phyloP scores from a whole-genome alignment of 2,113 vertebrate species.

The Chlamydotis undulata region DNA sequence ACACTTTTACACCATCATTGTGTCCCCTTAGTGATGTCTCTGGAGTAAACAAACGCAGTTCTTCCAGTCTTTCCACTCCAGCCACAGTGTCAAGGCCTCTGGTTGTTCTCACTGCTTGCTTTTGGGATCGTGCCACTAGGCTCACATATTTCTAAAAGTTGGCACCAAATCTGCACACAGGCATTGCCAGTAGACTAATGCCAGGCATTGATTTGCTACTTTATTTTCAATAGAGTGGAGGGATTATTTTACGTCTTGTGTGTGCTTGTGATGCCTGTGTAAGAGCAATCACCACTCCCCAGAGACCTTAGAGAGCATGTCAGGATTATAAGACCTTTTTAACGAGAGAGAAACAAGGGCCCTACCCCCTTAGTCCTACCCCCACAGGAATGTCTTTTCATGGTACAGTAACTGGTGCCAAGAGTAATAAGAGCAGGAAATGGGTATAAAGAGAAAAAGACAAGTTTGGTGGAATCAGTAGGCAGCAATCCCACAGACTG shows the following conservation, averaged over 20 bases:
- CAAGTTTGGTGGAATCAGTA: neutral
- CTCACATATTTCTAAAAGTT: neutral
- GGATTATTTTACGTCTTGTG: neutral
- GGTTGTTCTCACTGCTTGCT: constrained; percentile 23
- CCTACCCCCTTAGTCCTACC: neutral
- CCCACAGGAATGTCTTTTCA: constrained; percentile 16
- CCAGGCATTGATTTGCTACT: constrained; percentile 27
- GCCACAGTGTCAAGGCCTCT: neutral
- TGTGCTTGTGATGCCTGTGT: neutral
- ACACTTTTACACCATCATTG: neutral
- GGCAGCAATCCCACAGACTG: neutral
- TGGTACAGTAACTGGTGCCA: neutral
- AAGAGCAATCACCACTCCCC: neutral
- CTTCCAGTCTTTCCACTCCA: constrained; percentile 25
- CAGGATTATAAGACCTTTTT: neutral
- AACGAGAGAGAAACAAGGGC: neutral
- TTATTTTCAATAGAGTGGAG: neutral
- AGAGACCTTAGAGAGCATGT: neutral
- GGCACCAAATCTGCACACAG: neutral
- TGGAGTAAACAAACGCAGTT: constrained; percentile 18
- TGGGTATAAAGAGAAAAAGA: neutral
- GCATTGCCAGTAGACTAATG: neutral
- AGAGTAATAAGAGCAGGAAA: constrained; percentile 30
- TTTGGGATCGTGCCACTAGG: constrained; percentile 22
- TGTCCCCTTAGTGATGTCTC: neutral